Evolutionary conservation across 2,113 vertebrate species (phyloP), one percentile per base, ranked within the genome.

Genomic region (Nothoprocta pentlandii): DNA sequence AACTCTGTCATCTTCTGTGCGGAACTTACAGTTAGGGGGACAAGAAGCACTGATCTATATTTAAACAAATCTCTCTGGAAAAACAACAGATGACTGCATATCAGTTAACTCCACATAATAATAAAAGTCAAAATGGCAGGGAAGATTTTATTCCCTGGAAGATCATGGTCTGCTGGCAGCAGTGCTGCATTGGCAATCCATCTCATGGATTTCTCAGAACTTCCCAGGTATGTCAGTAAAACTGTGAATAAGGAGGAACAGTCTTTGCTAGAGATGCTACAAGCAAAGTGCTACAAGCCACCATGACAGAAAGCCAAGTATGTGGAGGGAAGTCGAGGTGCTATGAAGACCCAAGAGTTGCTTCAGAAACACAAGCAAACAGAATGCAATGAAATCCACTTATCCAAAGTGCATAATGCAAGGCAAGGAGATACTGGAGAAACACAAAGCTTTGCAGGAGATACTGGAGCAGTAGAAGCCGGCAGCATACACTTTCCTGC

Each of bases 281-380:
- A 54, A 81, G 46, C 28, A 39, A 39, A 39, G 36, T 39, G 12
- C 39, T 85, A 85, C 26, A 54, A 81, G 46, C 28, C 74, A 56
- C 47, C 42, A 80, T 4, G 25, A 41, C 71, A 22, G 49, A 63
- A 25, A 62, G 62, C 36, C 23, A 75, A 39, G 58, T 53, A 36
- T n/a, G 30, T 42, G 49, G n/a, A 41, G 36, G 83, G 39, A 82
- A 64, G 59, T 10, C 58, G 88, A 19, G 6, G 21, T 36, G 32
- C 39, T 77, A 23, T 47, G 49, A 85, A 26, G 53, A 90, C 25
- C 34, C 54, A 82, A 47, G 44, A 71, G 75, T 30, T 47, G 32
- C 41, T 93, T 81, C 66, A 81, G 56, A 91, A 87, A 73, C 32
- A 59, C 78, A 80, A 46, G 36, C n/a, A 87, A 69, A 74, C n/a